phyloP scores from a whole-genome alignment of 2,113 vertebrate genomes.

The Chaetops frenatus region DNA sequence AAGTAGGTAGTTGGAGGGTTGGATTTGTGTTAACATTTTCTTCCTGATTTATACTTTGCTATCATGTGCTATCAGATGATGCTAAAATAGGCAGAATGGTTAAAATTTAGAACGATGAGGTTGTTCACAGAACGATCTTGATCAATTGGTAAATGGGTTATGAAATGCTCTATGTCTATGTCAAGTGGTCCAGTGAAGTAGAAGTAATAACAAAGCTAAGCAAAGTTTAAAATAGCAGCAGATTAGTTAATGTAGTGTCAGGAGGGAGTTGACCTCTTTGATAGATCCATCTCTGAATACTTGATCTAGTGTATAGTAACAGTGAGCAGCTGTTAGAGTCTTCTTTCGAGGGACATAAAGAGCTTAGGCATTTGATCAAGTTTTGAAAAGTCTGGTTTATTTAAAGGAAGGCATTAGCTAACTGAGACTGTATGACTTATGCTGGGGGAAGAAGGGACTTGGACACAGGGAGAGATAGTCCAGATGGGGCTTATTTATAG shows the following conservation, averaged over 20 bases:
- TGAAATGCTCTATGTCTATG: not conserved
- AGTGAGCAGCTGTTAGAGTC: constrained; percentile 33
- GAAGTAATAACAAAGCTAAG: constrained; percentile 22
- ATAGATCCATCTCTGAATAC: not conserved
- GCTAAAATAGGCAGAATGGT: not conserved
- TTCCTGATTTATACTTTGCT: not conserved
- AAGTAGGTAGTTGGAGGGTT: not conserved
- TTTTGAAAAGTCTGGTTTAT: constrained; percentile 32
- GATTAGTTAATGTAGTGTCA: constrained; percentile 21
- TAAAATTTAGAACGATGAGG: not conserved
- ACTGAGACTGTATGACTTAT: not conserved
- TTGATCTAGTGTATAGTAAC: constrained; percentile 19
- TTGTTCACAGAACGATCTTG: not conserved
- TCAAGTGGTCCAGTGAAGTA: not conserved
- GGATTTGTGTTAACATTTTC: not conserved
- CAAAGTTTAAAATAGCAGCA: constrained; percentile 43
- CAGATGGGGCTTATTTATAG: constrained; percentile 52
- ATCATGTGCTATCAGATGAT: not conserved
- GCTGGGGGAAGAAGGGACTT: not conserved
- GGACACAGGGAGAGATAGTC: not conserved
- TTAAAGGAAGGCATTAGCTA: constrained; percentile 14
- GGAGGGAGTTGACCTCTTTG: constrained; percentile 20
- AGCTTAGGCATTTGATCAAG: constrained; percentile 14
- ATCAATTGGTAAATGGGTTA: not conserved
- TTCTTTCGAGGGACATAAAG: not conserved